These are phyloP conservation scores for Phenacoccus solenopsis DNA, from an alignment of 1,140 invertebrate species.

Conservation along the genomic window DNA sequence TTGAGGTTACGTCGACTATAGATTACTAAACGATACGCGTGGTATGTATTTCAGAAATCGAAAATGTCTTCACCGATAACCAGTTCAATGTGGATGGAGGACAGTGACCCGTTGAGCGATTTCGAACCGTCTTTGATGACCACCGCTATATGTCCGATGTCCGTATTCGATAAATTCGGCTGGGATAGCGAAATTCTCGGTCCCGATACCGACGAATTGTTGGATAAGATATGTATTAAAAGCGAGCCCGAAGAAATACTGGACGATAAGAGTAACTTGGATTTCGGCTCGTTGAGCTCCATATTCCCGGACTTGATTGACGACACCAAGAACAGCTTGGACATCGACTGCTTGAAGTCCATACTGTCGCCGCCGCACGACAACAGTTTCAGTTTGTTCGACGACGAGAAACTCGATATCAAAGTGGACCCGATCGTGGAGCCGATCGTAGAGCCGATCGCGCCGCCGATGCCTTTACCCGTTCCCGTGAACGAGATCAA, in stretches of 20 bases:
- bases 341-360: background rate
- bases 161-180: constrained; percentile 8
- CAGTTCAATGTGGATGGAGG: background rate
- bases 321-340: background rate
- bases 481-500: background rate
- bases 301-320: background rate
- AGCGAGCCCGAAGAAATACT: background rate
- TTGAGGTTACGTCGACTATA: too few relatives aligned
- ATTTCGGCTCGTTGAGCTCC: background rate
- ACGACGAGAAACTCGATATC: background rate
- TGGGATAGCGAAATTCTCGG: background rate
- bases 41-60: background rate
- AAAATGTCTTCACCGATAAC: background rate
- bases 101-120: background rate
- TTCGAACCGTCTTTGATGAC: background rate
- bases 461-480: background rate
- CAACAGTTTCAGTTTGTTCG: background rate
- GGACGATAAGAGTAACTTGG: background rate
- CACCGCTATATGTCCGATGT: background rate
- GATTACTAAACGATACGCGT: too few relatives aligned
- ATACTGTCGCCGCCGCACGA: background rate
- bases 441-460: background rate
- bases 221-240: background rate
- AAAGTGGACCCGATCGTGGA: background rate
- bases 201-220: background rate